phyloP scores from a whole-genome alignment of 2,113 vertebrate species.

The Marmota monax region DNA sequence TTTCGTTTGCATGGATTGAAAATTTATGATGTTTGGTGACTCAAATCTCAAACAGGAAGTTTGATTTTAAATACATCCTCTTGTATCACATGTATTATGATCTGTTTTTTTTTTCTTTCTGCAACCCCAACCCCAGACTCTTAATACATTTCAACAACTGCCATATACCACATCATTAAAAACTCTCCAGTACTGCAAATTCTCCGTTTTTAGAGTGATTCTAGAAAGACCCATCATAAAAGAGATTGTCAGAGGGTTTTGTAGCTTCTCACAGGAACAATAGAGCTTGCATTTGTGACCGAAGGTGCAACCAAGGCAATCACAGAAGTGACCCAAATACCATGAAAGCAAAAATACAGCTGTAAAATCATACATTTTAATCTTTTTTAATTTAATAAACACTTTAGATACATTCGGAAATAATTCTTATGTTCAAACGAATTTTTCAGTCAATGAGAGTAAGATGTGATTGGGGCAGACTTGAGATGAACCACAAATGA shows the following conservation, averaged over 20 bases:
- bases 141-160: not conserved
- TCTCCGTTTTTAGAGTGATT: slow-evolving; percentile 24
- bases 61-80: slow-evolving; percentile 50
- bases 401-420: not conserved
- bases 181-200: not conserved
- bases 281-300: not conserved
- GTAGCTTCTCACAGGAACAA: not conserved
- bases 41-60: slow-evolving; percentile 8
- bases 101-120: slow-evolving; percentile 7
- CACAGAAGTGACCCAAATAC: not conserved
- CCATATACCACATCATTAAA: slow-evolving; percentile 31
- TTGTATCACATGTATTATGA: not conserved
- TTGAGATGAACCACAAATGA: accelerated
- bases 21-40: slow-evolving; percentile 30
- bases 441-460: not conserved
- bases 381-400: slow-evolving; percentile 16
- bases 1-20: slow-evolving; percentile 44
- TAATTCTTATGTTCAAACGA: not conserved
- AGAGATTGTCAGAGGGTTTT: not conserved
- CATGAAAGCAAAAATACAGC: slow-evolving; percentile 22
- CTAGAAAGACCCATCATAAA: not conserved
- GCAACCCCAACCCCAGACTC: not conserved
- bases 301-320: not conserved
- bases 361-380: not conserved
- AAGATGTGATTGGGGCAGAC: not conserved